phyloP scores from a whole-genome alignment of 2,888 invertebrate species.

The Trypoxylon attenuatum region DNA sequence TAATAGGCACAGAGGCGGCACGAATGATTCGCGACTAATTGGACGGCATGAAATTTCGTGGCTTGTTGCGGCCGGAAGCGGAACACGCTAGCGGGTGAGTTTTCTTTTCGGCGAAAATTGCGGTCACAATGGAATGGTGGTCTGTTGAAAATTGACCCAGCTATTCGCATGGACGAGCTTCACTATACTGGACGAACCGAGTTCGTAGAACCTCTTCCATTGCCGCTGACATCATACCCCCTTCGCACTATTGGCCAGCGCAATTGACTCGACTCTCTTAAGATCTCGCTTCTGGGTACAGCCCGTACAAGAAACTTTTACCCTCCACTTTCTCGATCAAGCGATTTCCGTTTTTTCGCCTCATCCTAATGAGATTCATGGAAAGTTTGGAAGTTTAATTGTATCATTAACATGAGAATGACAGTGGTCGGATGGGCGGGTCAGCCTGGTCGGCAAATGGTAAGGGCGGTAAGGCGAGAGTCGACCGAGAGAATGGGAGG shows the following conservation, averaged over 20 bases:
- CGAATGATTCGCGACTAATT: slow-evolving; percentile 61
- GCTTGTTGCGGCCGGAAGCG: slow-evolving; percentile 27
- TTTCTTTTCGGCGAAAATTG: slow-evolving; percentile 30
- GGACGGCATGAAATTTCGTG: slow-evolving; percentile 54
- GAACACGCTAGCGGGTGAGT: slow-evolving; percentile 1
- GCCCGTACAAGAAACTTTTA: no score
- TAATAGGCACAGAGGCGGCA: slow-evolving; percentile 59
- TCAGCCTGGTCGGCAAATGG: no score
- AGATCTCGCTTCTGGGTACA: no score
- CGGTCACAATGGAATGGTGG: not conserved
- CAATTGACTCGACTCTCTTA: no score
- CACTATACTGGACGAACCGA: slow-evolving; percentile 40
- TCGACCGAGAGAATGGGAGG: not conserved
- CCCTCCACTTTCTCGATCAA: no score
- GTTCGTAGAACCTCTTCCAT: slow-evolving; percentile 1
- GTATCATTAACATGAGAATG: no score
- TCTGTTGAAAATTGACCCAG: slow-evolving; percentile 13
- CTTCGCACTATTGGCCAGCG: no score
- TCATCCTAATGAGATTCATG: no score
- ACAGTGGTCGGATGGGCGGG: no score
- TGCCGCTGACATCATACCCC: not conserved
- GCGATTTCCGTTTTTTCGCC: no score
- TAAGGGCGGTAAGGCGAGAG: no score
- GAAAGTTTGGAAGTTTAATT: no score
- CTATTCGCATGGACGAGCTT: slow-evolving; percentile 7